Evolutionary conservation across 2,113 vertebrate genomes (phyloP).

Genomic region (Elanus axillaris): DNA sequence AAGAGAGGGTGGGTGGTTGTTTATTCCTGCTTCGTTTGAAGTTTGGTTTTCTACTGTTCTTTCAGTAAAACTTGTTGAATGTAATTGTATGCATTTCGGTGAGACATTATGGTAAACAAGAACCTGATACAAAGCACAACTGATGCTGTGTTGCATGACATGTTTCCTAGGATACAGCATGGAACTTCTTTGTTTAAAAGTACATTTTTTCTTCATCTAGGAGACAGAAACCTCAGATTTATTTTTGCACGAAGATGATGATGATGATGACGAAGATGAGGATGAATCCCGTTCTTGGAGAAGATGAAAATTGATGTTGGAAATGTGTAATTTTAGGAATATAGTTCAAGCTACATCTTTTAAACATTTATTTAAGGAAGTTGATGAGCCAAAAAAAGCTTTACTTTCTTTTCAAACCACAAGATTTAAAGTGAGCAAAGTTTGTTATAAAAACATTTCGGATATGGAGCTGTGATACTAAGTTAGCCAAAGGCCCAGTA

Average conservation of each 20-base stretch:
- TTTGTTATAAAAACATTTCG: slow-evolving; percentile 66
- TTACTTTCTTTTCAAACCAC: slow-evolving; percentile 74
- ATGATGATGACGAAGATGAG: slow-evolving; percentile 95
- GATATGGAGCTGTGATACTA: slow-evolving; percentile 65
- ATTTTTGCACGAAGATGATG: slow-evolving; percentile 91
- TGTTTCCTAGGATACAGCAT: background rate
- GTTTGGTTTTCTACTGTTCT: background rate
- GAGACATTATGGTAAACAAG: rapidly evolving
- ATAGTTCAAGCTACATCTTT: slow-evolving; percentile 76
- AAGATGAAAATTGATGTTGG: slow-evolving; percentile 82
- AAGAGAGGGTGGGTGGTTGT: background rate
- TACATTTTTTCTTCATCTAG: slow-evolving; percentile 58
- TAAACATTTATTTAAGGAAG: slow-evolving; percentile 79
- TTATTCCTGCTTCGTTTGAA: background rate
- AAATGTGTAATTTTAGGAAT: slow-evolving; percentile 77
- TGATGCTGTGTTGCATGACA: rapidly evolving
- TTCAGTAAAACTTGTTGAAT: rapidly evolving
- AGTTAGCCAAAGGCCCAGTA: slow-evolving; percentile 74
- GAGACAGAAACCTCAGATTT: slow-evolving; percentile 86
- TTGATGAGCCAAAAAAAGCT: slow-evolving; percentile 78
- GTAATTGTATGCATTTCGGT: rapidly evolving
- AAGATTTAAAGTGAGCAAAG: slow-evolving; percentile 62
- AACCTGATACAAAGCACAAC: rapidly evolving
- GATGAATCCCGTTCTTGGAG: slow-evolving; percentile 96
- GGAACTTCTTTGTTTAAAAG: background rate